These are phyloP conservation scores for Tympanuchus pallidicinctus DNA, from an alignment of 2,113 vertebrate species.

Conservation along the genomic window DNA sequence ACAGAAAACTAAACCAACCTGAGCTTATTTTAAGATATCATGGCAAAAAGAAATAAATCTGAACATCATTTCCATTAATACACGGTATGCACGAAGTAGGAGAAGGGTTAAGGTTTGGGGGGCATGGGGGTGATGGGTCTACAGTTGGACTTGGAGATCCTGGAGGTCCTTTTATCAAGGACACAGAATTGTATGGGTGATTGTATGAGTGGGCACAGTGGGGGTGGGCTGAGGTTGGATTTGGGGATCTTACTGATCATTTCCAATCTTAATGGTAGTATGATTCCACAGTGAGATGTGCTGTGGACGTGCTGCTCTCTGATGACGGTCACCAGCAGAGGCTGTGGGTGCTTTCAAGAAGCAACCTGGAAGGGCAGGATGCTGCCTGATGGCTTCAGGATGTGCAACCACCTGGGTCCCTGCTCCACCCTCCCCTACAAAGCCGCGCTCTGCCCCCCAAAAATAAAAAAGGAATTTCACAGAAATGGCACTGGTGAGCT, in stretches of 20 bases:
- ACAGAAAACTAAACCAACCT: fast-evolving
- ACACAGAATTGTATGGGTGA: too few relatives aligned
- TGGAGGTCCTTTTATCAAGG: too few relatives aligned
- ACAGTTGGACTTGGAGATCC: too few relatives aligned
- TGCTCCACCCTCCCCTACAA: background rate
- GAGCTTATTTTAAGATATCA: background rate
- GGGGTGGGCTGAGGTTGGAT: too few relatives aligned
- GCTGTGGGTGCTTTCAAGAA: fast-evolving
- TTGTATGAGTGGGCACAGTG: too few relatives aligned
- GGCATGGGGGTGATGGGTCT: too few relatives aligned
- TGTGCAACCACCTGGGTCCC: fast-evolving
- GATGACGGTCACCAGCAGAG: background rate
- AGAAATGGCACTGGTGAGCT: background rate
- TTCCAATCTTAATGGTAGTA: too few relatives aligned
- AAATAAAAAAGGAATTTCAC: background rate
- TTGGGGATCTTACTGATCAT: too few relatives aligned
- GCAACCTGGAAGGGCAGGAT: background rate
- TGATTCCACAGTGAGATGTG: background rate
- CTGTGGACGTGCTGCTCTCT: background rate
- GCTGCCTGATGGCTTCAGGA: fast-evolving
- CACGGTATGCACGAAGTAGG: fast-evolving
- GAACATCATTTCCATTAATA: background rate
- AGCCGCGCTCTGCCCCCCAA: background rate
- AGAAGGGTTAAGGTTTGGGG: too few relatives aligned
- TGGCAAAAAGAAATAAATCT: background rate